Conservation (phyloP, 2,888 invertebrate species). For the Helobdella robusta region DNA sequence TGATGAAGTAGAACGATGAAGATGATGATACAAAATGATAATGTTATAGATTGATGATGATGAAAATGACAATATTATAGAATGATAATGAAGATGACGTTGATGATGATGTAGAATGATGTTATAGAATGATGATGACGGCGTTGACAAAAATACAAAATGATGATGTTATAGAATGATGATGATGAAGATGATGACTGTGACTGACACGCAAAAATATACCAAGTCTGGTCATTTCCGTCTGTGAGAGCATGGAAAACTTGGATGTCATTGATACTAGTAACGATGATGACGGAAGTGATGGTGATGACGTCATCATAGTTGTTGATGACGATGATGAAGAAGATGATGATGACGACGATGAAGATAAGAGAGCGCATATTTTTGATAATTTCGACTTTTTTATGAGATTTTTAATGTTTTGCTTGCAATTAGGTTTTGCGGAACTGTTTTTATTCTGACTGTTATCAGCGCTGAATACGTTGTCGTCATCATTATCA, state of each 20-base stretch:
- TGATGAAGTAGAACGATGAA: neutral
- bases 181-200: neutral
- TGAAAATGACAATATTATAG: conserved; percentile 1
- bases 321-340: neutral
- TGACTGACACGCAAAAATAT: neutral
- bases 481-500: neutral
- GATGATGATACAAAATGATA: neutral
- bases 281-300: neutral
- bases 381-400: too few relatives aligned
- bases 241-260: too few relatives aligned
- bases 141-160: too few relatives aligned
- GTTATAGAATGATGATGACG: too few relatives aligned
- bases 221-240: neutral
- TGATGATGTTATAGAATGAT: too few relatives aligned
- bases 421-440: neutral
- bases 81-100: too few relatives aligned
- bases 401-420: neutral
- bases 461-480: neutral
- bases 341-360: conserved; percentile 6
- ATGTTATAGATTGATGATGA: neutral
- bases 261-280: too few relatives aligned
- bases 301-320: neutral
- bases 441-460: neutral
- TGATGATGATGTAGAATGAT: too few relatives aligned
- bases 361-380: too few relatives aligned